These are phyloP conservation scores for Indri indri DNA, from an alignment of 2,113 vertebrate species.

Conservation along the genomic window DNA sequence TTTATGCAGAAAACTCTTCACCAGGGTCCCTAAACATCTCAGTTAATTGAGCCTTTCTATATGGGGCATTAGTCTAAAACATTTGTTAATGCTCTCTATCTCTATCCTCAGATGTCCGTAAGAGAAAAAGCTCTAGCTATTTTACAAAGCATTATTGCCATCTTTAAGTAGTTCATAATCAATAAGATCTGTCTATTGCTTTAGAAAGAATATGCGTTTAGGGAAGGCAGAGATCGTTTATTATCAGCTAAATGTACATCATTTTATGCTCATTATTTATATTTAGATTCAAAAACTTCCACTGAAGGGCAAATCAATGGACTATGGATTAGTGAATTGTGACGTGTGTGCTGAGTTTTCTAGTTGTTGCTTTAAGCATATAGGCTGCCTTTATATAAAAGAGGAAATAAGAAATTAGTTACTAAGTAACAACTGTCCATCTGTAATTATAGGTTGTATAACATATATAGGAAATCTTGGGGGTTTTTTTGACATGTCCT, in stretches of 20 bases:
- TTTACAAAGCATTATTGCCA: background rate
- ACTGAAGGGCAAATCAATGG: slow-evolving; percentile 35
- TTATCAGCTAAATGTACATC: slow-evolving; percentile 14
- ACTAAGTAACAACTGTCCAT: background rate
- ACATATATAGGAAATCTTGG: background rate
- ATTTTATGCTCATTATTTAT: slow-evolving; percentile 57
- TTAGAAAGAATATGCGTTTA: slow-evolving; percentile 8
- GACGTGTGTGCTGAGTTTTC: slow-evolving; percentile 5
- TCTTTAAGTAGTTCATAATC: slow-evolving; percentile 19
- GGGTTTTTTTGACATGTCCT: slow-evolving; percentile 18
- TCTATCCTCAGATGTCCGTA: background rate
- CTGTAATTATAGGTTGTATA: background rate
- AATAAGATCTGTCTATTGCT: background rate
- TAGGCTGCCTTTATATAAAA: background rate
- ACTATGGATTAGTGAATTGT: slow-evolving; percentile 45
- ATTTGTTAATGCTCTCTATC: background rate
- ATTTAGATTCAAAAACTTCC: slow-evolving; percentile 33
- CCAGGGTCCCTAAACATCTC: background rate
- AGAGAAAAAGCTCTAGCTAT: background rate
- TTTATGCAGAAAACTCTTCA: background rate
- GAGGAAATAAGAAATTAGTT: slow-evolving; percentile 29
- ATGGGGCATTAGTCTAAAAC: background rate
- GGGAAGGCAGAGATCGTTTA: background rate
- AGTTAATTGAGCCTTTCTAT: background rate
- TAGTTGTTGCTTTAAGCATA: background rate